Evolutionary conservation across 2,888 invertebrate species (phyloP).

Genomic region (Lasioglossum calceatum): DNA sequence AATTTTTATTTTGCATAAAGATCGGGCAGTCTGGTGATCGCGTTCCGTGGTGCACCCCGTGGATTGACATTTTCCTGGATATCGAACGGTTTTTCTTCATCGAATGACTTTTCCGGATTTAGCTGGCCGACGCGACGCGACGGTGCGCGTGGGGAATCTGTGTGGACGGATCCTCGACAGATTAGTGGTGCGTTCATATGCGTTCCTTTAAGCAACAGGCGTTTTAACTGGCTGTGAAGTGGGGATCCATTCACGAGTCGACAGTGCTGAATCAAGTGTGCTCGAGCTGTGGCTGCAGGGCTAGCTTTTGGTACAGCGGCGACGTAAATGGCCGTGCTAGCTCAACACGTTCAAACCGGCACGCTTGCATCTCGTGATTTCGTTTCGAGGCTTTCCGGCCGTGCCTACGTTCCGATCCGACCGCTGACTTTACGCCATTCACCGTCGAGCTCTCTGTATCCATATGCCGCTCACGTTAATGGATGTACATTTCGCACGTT

Average conservation of each 20-base stretch:
- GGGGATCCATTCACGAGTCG: slow-evolving; percentile 75
- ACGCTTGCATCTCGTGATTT: slow-evolving; percentile 54
- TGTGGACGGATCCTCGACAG: slow-evolving; percentile 14
- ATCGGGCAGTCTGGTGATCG: too few relatives aligned
- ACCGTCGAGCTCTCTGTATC: slow-evolving; percentile 27
- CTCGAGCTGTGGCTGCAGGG: slow-evolving; percentile 64
- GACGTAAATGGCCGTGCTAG: slow-evolving; percentile 67
- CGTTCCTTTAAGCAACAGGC: slow-evolving; percentile 73
- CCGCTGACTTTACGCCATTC: slow-evolving; percentile 57
- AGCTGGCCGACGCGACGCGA: too few relatives aligned
- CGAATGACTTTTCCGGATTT: too few relatives aligned
- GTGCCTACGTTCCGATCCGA: slow-evolving; percentile 28
- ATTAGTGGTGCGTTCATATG: slow-evolving; percentile 56
- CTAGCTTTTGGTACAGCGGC: slow-evolving; percentile 67
- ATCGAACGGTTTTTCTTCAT: too few relatives aligned
- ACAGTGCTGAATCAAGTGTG: slow-evolving; percentile 73
- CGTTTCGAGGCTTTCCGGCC: slow-evolving; percentile 47
- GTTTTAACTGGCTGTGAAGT: slow-evolving; percentile 73
- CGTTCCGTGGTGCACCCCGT: not conserved
- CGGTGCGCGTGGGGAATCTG: not conserved
- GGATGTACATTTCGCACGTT: slow-evolving; percentile 64
- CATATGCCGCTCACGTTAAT: slow-evolving; percentile 50
- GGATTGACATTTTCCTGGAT: not conserved
- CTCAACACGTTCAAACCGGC: slow-evolving; percentile 58
- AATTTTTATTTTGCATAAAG: too few relatives aligned